A percentile compares a stretch with the other conserved stretches of the same genome.
Conservation (phyloP, 2,888 invertebrate species). For the Chymomyza amoena region DNA sequence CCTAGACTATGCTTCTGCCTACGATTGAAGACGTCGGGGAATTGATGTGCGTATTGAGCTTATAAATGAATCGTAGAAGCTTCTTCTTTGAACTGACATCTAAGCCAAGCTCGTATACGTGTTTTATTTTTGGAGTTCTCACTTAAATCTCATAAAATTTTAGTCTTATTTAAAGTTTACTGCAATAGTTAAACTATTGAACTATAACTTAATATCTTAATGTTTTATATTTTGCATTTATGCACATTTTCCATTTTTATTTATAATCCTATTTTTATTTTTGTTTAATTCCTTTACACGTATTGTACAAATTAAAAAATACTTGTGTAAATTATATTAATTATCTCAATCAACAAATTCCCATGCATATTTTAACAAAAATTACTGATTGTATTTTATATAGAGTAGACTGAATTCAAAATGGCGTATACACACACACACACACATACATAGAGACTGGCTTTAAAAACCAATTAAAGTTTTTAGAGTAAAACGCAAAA, state of each 20-base stretch:
- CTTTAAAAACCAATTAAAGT: constrained; percentile 63
- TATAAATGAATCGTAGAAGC: no score
- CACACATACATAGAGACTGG: constrained; percentile 24
- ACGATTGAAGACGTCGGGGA: no score
- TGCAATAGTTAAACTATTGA: neutral
- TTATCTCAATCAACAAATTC: constrained; percentile 48
- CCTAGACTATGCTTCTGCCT: no score
- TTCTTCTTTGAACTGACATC: no score
- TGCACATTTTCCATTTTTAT: neutral
- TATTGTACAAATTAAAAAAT: constrained; percentile 20
- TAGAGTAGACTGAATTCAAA: neutral
- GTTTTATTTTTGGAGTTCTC: no score
- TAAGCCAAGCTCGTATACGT: no score
- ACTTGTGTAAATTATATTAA: constrained; percentile 50
- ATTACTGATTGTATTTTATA: constrained; percentile 8
- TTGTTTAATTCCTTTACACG: neutral
- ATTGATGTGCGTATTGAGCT: no score
- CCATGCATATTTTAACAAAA: constrained; percentile 44
- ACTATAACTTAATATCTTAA: neutral
- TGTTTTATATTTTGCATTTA: neutral
- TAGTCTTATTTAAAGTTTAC: neutral
- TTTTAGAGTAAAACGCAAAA: constrained; percentile 44
- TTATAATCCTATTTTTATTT: neutral
- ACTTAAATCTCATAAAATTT: no score
- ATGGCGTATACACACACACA: neutral